Evolutionary conservation across 2,797 vertebrate genomes (phyloP).

Genomic region (Gallinago solitaria): DNA sequence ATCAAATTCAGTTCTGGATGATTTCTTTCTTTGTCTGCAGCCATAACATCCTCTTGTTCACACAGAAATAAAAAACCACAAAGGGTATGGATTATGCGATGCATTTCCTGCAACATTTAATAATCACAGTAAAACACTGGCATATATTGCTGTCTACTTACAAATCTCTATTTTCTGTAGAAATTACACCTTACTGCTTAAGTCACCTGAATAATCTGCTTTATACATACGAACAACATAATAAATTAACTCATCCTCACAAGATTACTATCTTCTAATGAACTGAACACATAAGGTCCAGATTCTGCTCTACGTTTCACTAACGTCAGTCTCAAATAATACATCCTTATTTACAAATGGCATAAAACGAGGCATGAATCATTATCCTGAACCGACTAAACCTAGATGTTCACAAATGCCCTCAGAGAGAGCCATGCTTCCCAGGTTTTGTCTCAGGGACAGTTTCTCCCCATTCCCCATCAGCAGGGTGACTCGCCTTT

Average conservation of each 20-base stretch:
- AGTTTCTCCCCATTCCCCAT: background rate
- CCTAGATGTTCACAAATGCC: background rate
- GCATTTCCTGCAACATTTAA: slow-evolving; percentile 70
- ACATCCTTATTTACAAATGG: background rate
- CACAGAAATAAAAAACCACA: slow-evolving; percentile 17
- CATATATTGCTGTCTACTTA: slow-evolving; percentile 56
- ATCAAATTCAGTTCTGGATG: background rate
- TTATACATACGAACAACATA: slow-evolving; percentile 41
- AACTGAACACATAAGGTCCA: background rate
- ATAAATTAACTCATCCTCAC: slow-evolving; percentile 50
- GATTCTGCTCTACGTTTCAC: background rate
- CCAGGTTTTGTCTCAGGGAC: background rate
- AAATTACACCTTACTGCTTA: slow-evolving; percentile 71
- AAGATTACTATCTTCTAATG: background rate
- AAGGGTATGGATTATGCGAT: slow-evolving; percentile 40
- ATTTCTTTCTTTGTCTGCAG: slow-evolving; percentile 47
- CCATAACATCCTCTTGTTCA: background rate
- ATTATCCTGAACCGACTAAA: background rate
- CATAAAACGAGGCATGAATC: background rate
- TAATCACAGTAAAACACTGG: slow-evolving; percentile 69
- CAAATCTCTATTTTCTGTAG: slow-evolving; percentile 69
- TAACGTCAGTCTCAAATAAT: background rate
- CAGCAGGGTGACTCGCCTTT: background rate
- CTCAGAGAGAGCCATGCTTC: background rate
- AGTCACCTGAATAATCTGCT: slow-evolving; percentile 67